phyloP scores from a whole-genome alignment of 2,888 invertebrate genomes.

The Mythimna loreyi region DNA sequence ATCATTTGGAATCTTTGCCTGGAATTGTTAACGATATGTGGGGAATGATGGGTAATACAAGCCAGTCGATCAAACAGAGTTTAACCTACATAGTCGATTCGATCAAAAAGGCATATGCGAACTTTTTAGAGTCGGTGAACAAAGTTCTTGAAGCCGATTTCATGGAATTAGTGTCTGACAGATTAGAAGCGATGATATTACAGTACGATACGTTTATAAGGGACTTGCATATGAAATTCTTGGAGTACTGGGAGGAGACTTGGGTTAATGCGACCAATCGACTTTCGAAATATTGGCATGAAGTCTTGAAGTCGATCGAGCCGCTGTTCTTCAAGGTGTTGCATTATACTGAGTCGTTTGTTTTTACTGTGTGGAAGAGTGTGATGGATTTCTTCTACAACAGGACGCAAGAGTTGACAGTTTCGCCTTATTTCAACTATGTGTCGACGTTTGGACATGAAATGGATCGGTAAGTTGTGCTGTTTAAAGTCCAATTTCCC shows the following conservation, averaged over 20 bases:
- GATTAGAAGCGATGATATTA: conserved; percentile 93
- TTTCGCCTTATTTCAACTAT: conserved; percentile 95
- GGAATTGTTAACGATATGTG: conserved; percentile 95
- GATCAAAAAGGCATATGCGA: conserved; percentile 93
- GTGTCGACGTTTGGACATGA: conserved; percentile 95
- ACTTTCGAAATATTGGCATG: conserved; percentile 93
- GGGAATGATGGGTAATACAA: conserved; percentile 96
- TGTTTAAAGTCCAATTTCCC: background rate
- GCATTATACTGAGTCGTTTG: conserved; percentile 94
- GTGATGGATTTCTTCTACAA: conserved; percentile 95
- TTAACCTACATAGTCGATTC: conserved; percentile 94
- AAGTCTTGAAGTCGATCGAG: conserved; percentile 93
- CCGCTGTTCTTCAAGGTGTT: conserved; percentile 94
- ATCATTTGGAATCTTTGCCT: conserved; percentile 95
- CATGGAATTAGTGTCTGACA: conserved; percentile 93
- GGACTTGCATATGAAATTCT: conserved; percentile 92
- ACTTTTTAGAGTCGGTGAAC: conserved; percentile 93
- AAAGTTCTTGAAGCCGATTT: conserved; percentile 94
- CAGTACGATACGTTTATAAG: conserved; percentile 95
- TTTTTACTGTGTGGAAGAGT: conserved; percentile 94
- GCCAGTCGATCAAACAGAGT: conserved; percentile 94
- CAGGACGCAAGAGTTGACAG: conserved; percentile 94
- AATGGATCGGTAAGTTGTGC: conserved; percentile 91
- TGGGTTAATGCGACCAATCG: conserved; percentile 93
- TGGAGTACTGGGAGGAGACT: conserved; percentile 93